phyloP scores from a whole-genome alignment of 2,888 invertebrate species.

The Tineola bisselliella region DNA sequence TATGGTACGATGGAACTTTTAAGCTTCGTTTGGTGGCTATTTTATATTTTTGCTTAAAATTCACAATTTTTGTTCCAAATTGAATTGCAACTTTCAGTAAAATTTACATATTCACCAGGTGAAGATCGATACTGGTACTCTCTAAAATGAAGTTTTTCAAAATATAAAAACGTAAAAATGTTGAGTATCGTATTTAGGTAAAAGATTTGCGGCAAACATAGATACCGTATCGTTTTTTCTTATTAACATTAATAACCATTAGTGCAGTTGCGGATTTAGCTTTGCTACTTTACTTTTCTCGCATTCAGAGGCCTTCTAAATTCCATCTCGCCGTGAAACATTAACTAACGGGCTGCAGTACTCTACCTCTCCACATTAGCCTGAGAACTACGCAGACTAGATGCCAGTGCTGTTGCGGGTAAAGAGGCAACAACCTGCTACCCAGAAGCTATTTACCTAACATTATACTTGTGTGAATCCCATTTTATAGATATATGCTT shows the following conservation, averaged over 20 bases:
- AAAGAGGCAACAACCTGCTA: conserved; percentile 1
- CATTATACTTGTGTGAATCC: neutral
- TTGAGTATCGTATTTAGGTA: neutral
- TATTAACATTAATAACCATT: conserved; percentile 11
- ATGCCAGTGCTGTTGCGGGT: neutral
- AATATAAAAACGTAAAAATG: neutral
- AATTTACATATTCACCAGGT: neutral
- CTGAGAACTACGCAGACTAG: conserved; percentile 15
- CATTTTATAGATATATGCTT: neutral
- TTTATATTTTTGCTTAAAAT: conserved; percentile 23
- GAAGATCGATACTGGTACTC: neutral
- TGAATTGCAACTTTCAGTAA: conserved; percentile 4
- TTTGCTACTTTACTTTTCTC: conserved; percentile 7
- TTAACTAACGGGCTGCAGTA: conserved; percentile 23
- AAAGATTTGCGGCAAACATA: neutral
- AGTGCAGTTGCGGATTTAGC: conserved; percentile 1
- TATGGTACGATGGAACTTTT: conserved; percentile 45
- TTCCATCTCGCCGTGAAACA: conserved; percentile 15
- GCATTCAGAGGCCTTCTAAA: conserved; percentile 13
- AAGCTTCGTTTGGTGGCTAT: conserved; percentile 37
- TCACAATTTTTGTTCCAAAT: neutral
- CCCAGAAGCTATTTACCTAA: neutral
- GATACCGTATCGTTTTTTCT: neutral
- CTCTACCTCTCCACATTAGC: conserved; percentile 35
- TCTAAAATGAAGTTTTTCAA: neutral